Percentiles rank a stretch among this genome's conserved stretches.
Conservation (phyloP, 2,797 vertebrate genomes). For the Hypotaenidia philippensis region DNA sequence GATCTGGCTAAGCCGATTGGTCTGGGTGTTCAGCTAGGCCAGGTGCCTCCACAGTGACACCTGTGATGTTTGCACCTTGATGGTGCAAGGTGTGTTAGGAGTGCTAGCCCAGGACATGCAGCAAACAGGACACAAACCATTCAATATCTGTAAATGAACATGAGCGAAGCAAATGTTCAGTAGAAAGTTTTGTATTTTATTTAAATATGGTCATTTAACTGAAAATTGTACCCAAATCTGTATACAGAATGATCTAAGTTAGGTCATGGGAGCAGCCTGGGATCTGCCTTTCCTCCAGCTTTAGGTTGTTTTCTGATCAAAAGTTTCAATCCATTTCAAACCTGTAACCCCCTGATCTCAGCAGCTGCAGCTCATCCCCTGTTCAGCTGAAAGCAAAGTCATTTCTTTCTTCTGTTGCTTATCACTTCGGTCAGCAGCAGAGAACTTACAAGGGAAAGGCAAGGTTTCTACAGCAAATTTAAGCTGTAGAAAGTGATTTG, state of each 20-base stretch:
- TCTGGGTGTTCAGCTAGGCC: background rate
- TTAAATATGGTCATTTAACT: background rate
- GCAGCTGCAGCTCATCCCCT: background rate
- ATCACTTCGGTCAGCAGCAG: background rate
- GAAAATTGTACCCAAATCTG: background rate
- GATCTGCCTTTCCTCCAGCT: background rate
- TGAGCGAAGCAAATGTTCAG: background rate
- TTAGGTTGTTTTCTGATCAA: background rate
- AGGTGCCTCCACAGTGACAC: accelerated
- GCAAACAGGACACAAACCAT: background rate
- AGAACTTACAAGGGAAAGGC: background rate
- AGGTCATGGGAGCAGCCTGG: background rate
- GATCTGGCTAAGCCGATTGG: background rate
- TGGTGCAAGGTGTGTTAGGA: accelerated
- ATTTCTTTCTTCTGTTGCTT: background rate
- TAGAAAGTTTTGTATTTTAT: background rate
- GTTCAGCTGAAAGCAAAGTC: background rate
- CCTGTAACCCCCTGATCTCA: background rate
- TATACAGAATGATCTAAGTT: background rate
- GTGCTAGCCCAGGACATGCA: background rate
- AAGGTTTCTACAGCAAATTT: background rate
- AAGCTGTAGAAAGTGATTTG: background rate
- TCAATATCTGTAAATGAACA: background rate
- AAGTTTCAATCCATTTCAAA: background rate
- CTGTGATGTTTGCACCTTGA: accelerated